Evolutionary conservation across 2,888 invertebrate species (phyloP).

Genomic region (Noctua fimbriata): DNA sequence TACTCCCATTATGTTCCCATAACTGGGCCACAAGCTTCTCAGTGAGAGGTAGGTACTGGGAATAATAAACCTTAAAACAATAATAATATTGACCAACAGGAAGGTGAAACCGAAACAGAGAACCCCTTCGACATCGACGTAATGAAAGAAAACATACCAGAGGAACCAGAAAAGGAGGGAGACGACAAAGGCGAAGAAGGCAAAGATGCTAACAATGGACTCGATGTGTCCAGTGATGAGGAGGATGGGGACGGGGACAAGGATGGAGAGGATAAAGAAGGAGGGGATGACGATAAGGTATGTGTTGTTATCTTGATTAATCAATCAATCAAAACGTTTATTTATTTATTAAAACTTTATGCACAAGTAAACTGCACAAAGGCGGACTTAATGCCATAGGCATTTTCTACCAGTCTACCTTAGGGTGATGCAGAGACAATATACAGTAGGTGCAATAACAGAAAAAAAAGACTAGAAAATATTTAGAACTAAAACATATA

Average conservation of each 20-base stretch:
- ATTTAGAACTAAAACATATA: too few relatives aligned
- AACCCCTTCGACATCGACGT: constrained; percentile 96
- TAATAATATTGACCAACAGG: constrained; percentile 70
- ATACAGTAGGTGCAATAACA: too few relatives aligned
- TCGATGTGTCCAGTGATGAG: constrained; percentile 88
- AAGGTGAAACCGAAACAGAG: constrained; percentile 92
- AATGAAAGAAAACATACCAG: constrained; percentile 91
- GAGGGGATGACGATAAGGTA: constrained; percentile 70
- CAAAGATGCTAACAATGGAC: constrained; percentile 82
- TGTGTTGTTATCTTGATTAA: not conserved
- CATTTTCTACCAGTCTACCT: too few relatives aligned
- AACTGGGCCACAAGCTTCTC: not conserved
- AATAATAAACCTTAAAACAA: not conserved
- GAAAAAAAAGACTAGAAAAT: too few relatives aligned
- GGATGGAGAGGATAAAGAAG: constrained; percentile 69
- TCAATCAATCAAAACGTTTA: too few relatives aligned
- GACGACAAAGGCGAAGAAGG: constrained; percentile 79
- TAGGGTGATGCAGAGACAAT: too few relatives aligned
- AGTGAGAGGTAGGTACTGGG: not conserved
- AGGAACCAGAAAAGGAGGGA: constrained; percentile 78
- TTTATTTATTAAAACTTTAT: too few relatives aligned
- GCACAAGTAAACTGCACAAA: too few relatives aligned
- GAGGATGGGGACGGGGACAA: constrained; percentile 80
- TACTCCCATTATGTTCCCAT: not conserved
- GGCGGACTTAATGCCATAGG: too few relatives aligned